Percentiles rank a stretch among this genome's conserved stretches.
phyloP scores from a whole-genome alignment of 1,140 invertebrate species.

The Drosophila trapezifrons region DNA sequence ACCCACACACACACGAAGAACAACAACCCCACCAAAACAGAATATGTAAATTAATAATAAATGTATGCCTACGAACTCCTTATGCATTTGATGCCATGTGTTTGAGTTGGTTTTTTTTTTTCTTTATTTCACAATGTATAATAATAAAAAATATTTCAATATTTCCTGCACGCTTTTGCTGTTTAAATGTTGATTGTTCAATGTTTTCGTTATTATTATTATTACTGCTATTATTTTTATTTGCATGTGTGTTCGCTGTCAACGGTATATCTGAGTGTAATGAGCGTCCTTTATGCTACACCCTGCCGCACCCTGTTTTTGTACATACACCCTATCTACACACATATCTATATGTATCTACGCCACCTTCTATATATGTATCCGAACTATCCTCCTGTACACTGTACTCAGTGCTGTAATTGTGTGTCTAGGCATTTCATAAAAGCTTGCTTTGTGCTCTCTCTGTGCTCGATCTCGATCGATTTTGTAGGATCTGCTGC shows the following conservation, averaged over 20 bases:
- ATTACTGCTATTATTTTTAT: conserved; percentile 36
- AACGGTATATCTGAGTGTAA: conserved; percentile 33
- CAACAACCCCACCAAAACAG: conserved; percentile 28
- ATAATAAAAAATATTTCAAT: conserved; percentile 43
- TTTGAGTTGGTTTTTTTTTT: conserved; percentile 35
- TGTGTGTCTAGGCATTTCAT: conserved; percentile 55
- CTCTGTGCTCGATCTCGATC: conserved; percentile 24
- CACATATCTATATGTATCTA: conserved; percentile 22
- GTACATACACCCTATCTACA: conserved; percentile 38
- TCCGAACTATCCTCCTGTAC: conserved; percentile 5
- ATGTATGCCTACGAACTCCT: conserved; percentile 48
- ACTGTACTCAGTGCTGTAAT: conserved; percentile 16
- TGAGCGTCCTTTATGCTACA: conserved; percentile 20
- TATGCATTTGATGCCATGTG: conserved; percentile 42
- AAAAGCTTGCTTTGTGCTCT: conserved; percentile 56
- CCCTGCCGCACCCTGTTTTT: conserved; percentile 47
- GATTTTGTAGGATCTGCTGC: conserved; percentile 90
- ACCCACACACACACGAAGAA: conserved; percentile 27
- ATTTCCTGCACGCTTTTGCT: conserved; percentile 74
- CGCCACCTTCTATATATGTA: conserved; percentile 13
- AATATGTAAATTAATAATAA: conserved; percentile 63
- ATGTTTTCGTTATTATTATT: conserved; percentile 25
- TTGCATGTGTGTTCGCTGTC: conserved; percentile 43
- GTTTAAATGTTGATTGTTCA: conserved; percentile 47
- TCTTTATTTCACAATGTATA: conserved; percentile 48